Base-by-base conservation (phyloP, 2,888 invertebrate species). In the Atherix ibis region DNA sequence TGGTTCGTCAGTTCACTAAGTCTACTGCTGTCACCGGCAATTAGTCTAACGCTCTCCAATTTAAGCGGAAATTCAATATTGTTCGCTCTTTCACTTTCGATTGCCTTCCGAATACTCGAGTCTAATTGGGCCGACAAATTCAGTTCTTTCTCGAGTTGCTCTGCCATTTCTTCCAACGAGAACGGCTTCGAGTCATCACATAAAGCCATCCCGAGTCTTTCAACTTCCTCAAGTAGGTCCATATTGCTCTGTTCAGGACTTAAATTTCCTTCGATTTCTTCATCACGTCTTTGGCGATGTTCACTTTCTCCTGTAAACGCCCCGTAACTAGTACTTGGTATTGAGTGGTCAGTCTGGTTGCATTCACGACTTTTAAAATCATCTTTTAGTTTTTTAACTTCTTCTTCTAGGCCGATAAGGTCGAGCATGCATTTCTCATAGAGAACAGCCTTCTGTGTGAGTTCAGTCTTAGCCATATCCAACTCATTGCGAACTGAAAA, bases 121-220 rank as follows among this genome's bases (percentile, higher is more conserved):
- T 74, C 74, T 16, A 74, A 51, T 41, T 66, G 65, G 0, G 67
- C 71, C 0, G 74, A 73, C 39, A 69, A 65, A 48, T 73, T 67
- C 2, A 74, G 46, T 45, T 74, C 71, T 39, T 67, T 63, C 30
- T 68, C 67, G 3, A 74, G 64, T 54, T 67, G 62, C 26, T 64
- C 64, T 2, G 67, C 61, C 15, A 70, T 65, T 44, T 68, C 69
- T 38, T 69, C 69, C 2, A 68, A 56, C 0, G 66, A 65, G 34
- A 54, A 55, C 16, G 53, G 53, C 38, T 52, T 56, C 56, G 51
- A 5, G 2, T 50, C 52, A 49, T 49, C 46, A 39, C 48, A 46
- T 43, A 53, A 32, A 47, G 49, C 33, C 42, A 52, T 46, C 27
- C 47, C 46, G 45, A 54, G 34, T 44, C 63, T 52, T 16, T 50